Evolutionary conservation across 1,140 invertebrate genomes (phyloP), one percentile per base, ranked within the genome.

Genomic region (Trachymyrmex cornetzi): DNA sequence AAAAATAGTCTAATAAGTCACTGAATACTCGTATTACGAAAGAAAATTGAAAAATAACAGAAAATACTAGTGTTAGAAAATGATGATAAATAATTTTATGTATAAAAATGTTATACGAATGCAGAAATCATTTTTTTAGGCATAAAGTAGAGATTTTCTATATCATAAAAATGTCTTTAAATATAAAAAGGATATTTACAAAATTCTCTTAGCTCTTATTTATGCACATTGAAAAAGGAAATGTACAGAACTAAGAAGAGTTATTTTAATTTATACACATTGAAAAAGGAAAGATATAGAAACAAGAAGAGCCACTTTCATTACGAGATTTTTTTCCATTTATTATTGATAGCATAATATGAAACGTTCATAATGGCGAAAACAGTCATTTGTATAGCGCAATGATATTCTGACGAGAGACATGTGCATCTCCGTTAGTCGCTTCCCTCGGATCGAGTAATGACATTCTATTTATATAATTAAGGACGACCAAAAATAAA

Each of bases 391-490:
- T 7, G 24, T 38, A 50, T 11, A 16, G 11, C 19, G n/a, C 50
- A 12, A 44, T 22, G 34, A 61, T 61, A 75, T 61, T 84, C 19
- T 44, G 38, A 30, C 7, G 44, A 27, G 55, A 74, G 5, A 44
- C n/a, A 30, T 12, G 16, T 27, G 34, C 77, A 44, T 16, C 67
- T 72, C 66, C 30, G 44, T 38, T 16, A 57, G 24, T 81, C 24
- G 69, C 55, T 57, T 75, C 55, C 24, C n/a, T 75, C 61, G 69
- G 80, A 84, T 84, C 80, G 55, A 74, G 71, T 84, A 84, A 84
- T 84, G 80, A 84, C 80, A 75, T 63, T 84, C 80, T 84, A 84
- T 84, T 84, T 84, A 84, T 84, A 75, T 71, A n/a, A 75, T 74
- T 74, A 84, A 61, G 55, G 74, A 82, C 80, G 67, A 48, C 55